Percentiles rank a stretch among this genome's conserved stretches.
Evolutionary conservation across 53 echinoderm and acorn worm genomes (phyloP).

Genomic region (Arbacia lixula): DNA sequence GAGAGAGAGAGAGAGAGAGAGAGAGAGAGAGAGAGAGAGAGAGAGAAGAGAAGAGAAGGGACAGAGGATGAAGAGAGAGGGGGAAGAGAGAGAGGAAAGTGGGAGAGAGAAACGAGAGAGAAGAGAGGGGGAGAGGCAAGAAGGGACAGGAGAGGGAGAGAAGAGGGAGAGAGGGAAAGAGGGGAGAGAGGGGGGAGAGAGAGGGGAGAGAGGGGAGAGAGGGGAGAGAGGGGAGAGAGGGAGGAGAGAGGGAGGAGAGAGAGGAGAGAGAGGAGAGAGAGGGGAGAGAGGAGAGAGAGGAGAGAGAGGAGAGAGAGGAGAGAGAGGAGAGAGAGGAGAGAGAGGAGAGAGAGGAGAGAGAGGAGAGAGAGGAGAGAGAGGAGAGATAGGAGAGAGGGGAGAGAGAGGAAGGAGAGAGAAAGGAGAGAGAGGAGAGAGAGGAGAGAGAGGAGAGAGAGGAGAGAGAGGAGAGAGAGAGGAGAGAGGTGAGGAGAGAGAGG

Average conservation of each 20-base stretch:
- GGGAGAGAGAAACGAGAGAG: no score
- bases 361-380: no score
- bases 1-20: not conserved
- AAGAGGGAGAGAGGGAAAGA: not conserved
- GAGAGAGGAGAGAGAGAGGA: no score
- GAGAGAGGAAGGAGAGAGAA: not conserved
- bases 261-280: not conserved
- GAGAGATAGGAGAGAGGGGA: not conserved
- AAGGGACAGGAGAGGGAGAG: not conserved
- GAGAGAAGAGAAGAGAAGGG: not conserved
- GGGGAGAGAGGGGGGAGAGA: not conserved
- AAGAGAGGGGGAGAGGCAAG: no score
- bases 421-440: not conserved
- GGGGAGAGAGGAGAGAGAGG: not conserved
- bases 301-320: not conserved
- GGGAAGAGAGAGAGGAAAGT: not conserved
- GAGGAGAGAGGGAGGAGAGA: not conserved
- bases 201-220: not conserved
- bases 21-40: not conserved
- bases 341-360: conserved; percentile 1
- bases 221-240: not conserved
- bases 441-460: not conserved
- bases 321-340: not conserved
- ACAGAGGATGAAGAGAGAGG: not conserved
- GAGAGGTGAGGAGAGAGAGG: not conserved